Base-by-base conservation (phyloP, 2,113 vertebrate species). In the Dipodomys spectabilis region DNA sequence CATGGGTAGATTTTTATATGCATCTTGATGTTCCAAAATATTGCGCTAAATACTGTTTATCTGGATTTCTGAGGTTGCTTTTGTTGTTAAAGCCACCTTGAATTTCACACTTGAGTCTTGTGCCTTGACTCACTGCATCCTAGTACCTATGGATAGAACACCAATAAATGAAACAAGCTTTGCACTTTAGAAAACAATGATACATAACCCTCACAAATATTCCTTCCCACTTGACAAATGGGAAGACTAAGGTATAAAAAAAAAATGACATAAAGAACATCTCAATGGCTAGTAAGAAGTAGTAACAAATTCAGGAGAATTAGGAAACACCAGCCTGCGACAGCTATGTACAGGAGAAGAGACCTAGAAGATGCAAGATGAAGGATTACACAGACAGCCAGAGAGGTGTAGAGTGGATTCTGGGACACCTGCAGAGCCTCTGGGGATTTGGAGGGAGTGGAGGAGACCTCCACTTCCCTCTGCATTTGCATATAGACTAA, bases 21-120 rank as follows among this genome's bases (percentile, higher is more conserved):
- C 20, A 74, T 87, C 80, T 88, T 79, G 13, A 77, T 93, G 44
- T 67, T 77, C 73, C 84, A 49, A 94, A 92, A 75, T 39, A 81
- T 4, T 60, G 4, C 10, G 77, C 7, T 89, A 25, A 75, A 65
- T 64, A 81, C n/a, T 67, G 65, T 67, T 93, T 60, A 84, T 71
- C 23, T 82, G 92, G 35, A 69, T 81, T 92, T 82, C 10, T 45
- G 19, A 72, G 15, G 22, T 15, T 35, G 16, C 9, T 81, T 49
- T 65, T 35, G 9, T 30, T 35, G 2, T 32, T 30, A 57, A 4
- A 57, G 3, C 4, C 13, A 25, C 30, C 62, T 78, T 90, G 77
- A 32, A 18, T 81, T 91, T 57, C 62, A 71, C 7, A 81, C 7
- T 35, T 69, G 11, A 74, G 30, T 72, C 5, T 5, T 32, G 2